Percentiles rank a stretch among this genome's conserved stretches.
Evolutionary conservation across 2,113 vertebrate species (phyloP).

Genomic region (Piaya cayana): DNA sequence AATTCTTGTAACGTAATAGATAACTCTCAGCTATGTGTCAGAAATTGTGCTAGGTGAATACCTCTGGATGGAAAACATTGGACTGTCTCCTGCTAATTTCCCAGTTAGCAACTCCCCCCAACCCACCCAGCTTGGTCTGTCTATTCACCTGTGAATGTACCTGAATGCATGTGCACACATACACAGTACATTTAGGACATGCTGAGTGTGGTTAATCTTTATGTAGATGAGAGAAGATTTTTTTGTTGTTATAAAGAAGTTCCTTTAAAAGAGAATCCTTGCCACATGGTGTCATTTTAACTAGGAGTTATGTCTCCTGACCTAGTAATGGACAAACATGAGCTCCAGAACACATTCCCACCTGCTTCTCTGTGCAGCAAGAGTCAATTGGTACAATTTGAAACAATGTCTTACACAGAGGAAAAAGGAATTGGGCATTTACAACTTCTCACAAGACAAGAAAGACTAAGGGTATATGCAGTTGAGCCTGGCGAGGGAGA

Average conservation of each 20-base stretch:
- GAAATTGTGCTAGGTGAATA: background rate
- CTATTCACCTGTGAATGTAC: accelerated
- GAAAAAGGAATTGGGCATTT: background rate
- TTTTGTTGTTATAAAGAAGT: background rate
- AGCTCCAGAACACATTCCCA: background rate
- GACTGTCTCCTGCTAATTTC: background rate
- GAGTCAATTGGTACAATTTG: background rate
- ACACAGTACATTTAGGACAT: background rate
- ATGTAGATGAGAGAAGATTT: background rate
- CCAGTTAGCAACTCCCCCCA: accelerated
- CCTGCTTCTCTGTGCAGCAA: background rate
- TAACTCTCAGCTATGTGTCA: background rate
- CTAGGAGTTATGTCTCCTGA: background rate
- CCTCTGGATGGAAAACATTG: background rate
- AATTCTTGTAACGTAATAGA: background rate
- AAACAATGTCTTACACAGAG: background rate
- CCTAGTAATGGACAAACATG: background rate
- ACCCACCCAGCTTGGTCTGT: accelerated
- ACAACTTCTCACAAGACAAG: background rate
- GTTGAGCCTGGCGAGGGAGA: too few relatives aligned
- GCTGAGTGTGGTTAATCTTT: background rate
- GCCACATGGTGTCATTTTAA: accelerated
- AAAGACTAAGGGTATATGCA: too few relatives aligned
- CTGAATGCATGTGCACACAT: accelerated
- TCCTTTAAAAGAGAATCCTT: background rate